Conservation (phyloP, 2,888 invertebrate species). For the Lymantria dispar region DNA sequence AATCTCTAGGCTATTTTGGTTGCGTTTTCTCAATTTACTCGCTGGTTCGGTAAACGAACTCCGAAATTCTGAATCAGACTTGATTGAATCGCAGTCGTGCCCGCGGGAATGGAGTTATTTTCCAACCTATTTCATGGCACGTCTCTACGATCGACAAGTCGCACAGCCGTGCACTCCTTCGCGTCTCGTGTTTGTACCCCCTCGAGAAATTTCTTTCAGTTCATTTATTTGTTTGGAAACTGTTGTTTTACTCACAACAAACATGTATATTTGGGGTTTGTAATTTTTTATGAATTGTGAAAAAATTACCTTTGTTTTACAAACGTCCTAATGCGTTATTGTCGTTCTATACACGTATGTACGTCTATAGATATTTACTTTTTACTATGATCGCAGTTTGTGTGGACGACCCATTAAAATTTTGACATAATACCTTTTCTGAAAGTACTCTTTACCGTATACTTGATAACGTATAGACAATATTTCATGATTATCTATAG, state of each 20-base stretch:
- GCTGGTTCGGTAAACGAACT: conserved; percentile 73
- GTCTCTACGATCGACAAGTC: conserved; percentile 51
- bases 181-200: conserved; percentile 64
- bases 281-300: conserved; percentile 48
- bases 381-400: too few species aligned
- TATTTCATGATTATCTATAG: too few species aligned
- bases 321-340: too few species aligned
- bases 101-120: conserved; percentile 76
- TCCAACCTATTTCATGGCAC: conserved; percentile 75
- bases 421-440: too few species aligned
- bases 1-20: conserved; percentile 57
- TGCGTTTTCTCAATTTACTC: conserved; percentile 58
- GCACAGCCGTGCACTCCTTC: conserved; percentile 45
- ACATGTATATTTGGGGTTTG: conserved; percentile 43
- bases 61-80: conserved; percentile 76
- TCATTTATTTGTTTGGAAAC: conserved; percentile 74
- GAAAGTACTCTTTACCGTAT: too few species aligned
- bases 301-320: conserved; percentile 37
- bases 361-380: too few species aligned
- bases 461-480: too few species aligned
- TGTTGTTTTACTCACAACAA: conserved; percentile 52
- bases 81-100: conserved; percentile 78
- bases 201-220: conserved; percentile 74
- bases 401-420: too few species aligned
- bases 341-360: too few species aligned